These are phyloP conservation scores for Zhengitettix transpicula DNA, from an alignment of 2,888 invertebrate species.

Conservation along the genomic window DNA sequence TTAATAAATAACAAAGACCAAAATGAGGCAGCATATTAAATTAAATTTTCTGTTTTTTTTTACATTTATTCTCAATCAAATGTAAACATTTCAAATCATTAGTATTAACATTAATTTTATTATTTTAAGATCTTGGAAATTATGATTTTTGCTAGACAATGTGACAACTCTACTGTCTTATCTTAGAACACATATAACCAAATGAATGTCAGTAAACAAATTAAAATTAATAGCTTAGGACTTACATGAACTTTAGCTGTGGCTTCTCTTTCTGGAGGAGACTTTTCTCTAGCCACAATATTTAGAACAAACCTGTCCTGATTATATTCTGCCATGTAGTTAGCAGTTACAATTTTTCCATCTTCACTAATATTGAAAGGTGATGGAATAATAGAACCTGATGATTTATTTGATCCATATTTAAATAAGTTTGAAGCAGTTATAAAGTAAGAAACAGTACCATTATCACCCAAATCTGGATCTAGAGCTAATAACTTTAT, in stretches of 20 bases:
- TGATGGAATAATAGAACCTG: slow-evolving; percentile 75
- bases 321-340: slow-evolving; percentile 75
- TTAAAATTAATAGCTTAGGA: slow-evolving; percentile 12
- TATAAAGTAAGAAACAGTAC: slow-evolving; percentile 65
- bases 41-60: no score
- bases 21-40: no score
- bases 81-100: no score
- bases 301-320: slow-evolving; percentile 75
- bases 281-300: slow-evolving; percentile 64
- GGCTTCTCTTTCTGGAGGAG: slow-evolving; percentile 61
- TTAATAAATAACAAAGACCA: no score
- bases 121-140: no score
- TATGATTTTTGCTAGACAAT: no score
- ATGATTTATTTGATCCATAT: slow-evolving; percentile 54
- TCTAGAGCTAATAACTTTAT: slow-evolving; percentile 63
- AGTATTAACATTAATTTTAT: no score
- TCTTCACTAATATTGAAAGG: slow-evolving; percentile 65
- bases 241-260: slow-evolving; percentile 62
- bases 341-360: slow-evolving; percentile 56
- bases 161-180: no score
- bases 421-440: slow-evolving; percentile 67
- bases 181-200: no score
- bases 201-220: no score
- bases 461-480: slow-evolving; percentile 68
- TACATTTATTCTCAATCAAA: no score